Evolutionary conservation across 2,797 vertebrate genomes (phyloP).

Genomic region (Onychomys torridus): DNA sequence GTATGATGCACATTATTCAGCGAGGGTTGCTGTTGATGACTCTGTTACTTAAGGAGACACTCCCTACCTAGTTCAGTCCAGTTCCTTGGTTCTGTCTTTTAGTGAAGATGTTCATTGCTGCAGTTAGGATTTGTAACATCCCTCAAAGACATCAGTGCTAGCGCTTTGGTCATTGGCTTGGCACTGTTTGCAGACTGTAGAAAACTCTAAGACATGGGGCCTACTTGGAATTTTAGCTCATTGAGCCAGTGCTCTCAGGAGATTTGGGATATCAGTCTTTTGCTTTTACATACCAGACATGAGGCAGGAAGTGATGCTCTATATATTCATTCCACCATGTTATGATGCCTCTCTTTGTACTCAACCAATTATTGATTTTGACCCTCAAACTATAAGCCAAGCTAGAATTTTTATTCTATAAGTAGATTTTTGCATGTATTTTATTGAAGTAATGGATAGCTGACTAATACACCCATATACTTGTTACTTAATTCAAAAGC

Average conservation of each 20-base stretch:
- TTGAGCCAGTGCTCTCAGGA: background rate
- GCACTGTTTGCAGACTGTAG: background rate
- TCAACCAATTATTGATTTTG: background rate
- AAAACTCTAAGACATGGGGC: background rate
- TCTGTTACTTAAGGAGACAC: background rate
- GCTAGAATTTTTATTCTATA: background rate
- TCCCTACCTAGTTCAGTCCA: background rate
- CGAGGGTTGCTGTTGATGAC: background rate
- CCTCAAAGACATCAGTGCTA: background rate
- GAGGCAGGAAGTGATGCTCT: fast-evolving
- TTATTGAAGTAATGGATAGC: background rate
- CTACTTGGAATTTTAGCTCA: background rate
- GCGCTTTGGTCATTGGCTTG: no score
- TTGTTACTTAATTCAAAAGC: background rate
- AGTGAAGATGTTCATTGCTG: background rate
- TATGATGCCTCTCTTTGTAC: background rate
- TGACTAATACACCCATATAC: background rate
- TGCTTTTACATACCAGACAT: no score
- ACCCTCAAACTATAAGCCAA: background rate
- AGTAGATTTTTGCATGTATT: background rate
- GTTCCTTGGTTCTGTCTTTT: background rate
- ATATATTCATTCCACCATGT: no score
- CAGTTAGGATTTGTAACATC: background rate
- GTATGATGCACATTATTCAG: background rate
- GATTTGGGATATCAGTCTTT: background rate